Conservation (phyloP, 1,140 invertebrate genomes). For the Scylla paramamosain region DNA sequence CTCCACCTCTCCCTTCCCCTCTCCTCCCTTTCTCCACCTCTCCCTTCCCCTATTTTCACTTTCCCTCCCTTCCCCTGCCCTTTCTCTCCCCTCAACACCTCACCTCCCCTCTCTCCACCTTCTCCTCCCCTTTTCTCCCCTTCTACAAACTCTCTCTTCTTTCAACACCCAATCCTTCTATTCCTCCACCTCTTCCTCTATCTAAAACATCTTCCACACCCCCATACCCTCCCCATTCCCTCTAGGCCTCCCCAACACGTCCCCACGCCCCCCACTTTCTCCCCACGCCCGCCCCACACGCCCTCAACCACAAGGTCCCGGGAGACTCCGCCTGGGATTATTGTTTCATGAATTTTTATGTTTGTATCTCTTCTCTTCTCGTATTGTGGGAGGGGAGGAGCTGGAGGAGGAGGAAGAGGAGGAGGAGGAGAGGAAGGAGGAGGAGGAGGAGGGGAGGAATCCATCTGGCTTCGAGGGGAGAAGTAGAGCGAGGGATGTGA, state of each 20-base stretch:
- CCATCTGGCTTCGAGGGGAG: not conserved
- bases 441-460: not conserved
- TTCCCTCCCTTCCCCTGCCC: not conserved
- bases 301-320: not conserved
- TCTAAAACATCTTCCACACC: not conserved
- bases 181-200: not conserved
- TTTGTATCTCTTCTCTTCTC: conserved; percentile 71
- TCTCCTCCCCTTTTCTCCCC: not conserved
- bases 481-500: not conserved
- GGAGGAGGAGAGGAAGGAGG: not conserved
- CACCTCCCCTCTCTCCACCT: not conserved
- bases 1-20: not conserved
- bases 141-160: not conserved
- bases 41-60: not conserved
- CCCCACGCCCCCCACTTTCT: not conserved
- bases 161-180: not conserved
- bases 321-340: conserved; percentile 52
- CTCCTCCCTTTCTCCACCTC: not conserved
- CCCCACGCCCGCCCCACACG: not conserved
- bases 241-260: not conserved
- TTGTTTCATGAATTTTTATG: conserved; percentile 72
- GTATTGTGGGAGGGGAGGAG: conserved; percentile 56
- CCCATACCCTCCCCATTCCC: not conserved
- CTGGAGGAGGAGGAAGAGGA: not conserved
- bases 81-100: not conserved